phyloP scores from a whole-genome alignment of 2,113 vertebrate species.

The Bolborhynchus lineola region DNA sequence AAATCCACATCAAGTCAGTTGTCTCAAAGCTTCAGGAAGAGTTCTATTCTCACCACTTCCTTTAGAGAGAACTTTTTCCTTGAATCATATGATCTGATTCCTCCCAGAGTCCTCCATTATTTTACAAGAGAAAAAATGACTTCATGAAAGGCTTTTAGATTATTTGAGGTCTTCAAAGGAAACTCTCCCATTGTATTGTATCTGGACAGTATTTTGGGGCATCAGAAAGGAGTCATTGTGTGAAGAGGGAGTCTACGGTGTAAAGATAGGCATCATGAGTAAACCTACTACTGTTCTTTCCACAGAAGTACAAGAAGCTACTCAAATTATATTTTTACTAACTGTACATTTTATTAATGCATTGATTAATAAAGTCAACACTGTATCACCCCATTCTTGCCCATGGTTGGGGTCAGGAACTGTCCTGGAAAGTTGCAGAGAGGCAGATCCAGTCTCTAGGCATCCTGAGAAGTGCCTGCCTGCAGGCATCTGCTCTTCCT shows the following conservation, averaged over 20 bases:
- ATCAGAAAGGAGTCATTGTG: neutral
- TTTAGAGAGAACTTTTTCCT: neutral
- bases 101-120: neutral
- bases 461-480: neutral
- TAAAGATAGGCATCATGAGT: neutral
- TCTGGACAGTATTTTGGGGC: neutral
- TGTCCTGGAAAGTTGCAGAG: neutral
- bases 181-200: neutral
- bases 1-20: neutral
- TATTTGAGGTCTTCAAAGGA: neutral
- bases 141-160: neutral
- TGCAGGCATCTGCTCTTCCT: neutral
- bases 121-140: neutral
- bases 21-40: neutral
- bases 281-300: neutral
- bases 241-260: neutral
- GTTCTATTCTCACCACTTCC: neutral
- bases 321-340: neutral
- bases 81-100: neutral
- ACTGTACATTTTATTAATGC: neutral
- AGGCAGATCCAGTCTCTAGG: neutral
- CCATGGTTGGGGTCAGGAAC: neutral
- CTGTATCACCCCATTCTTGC: neutral
- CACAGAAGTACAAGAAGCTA: neutral
- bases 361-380: neutral